Evolutionary conservation across 2,797 vertebrate species (phyloP).

Genomic region (Sebastes cheni): DNA sequence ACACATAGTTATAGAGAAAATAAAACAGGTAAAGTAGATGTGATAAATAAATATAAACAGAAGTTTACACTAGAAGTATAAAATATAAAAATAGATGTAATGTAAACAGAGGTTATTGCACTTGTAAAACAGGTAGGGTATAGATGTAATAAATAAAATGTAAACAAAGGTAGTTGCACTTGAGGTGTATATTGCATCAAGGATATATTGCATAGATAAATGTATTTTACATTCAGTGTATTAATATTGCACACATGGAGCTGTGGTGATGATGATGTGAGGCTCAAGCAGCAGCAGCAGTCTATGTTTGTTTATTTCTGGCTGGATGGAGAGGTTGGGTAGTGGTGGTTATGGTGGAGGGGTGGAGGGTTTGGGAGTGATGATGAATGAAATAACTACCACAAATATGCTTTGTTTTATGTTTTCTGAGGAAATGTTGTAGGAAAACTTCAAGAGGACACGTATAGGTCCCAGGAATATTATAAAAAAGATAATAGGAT

Average conservation of each 20-base stretch:
- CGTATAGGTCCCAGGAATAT: not conserved
- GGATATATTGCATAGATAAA: too few relatives aligned
- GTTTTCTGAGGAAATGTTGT: constrained; percentile 6
- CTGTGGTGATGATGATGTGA: constrained; percentile 52
- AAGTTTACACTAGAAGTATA: too few relatives aligned
- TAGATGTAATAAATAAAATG: too few relatives aligned
- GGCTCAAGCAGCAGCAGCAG: constrained; percentile 32
- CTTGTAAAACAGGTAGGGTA: too few relatives aligned
- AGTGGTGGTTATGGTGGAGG: not conserved
- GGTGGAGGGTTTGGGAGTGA: not conserved
- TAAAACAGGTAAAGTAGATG: too few relatives aligned
- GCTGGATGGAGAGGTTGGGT: constrained; percentile 33
- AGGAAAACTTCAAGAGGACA: not conserved
- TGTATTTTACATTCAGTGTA: not conserved
- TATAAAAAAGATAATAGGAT: too few relatives aligned
- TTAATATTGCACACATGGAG: constrained; percentile 34
- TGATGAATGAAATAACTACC: not conserved
- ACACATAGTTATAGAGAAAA: too few relatives aligned
- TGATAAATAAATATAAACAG: too few relatives aligned
- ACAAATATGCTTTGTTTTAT: constrained; percentile 2
- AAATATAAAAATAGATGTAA: too few relatives aligned
- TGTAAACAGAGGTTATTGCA: too few relatives aligned
- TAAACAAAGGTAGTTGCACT: too few relatives aligned
- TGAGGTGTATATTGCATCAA: too few relatives aligned
- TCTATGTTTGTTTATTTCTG: constrained; percentile 69